Conservation (phyloP, 2,888 invertebrate species). For the Papilio protenor region DNA sequence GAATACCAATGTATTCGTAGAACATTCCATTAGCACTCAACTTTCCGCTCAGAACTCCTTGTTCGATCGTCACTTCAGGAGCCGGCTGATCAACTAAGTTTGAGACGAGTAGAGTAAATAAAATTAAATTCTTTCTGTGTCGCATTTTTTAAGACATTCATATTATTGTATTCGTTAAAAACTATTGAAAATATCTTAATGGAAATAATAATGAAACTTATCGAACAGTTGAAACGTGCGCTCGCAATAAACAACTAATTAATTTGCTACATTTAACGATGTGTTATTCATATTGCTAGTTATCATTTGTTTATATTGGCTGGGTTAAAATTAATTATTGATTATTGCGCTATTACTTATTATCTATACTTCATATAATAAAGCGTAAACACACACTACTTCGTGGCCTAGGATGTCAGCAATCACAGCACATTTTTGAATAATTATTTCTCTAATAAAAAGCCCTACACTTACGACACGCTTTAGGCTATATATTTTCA, state of each 20-base stretch:
- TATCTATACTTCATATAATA: no score
- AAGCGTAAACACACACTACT: no score
- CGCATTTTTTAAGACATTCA: constrained; percentile 56
- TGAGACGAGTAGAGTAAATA: constrained; percentile 70
- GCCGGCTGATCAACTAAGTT: constrained; percentile 76
- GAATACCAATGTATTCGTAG: constrained; percentile 75
- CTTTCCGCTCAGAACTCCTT: constrained; percentile 73
- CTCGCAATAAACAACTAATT: neutral
- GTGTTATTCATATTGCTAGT: neutral
- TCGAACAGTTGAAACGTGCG: neutral
- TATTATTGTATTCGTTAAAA: neutral
- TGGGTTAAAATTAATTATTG: neutral
- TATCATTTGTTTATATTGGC: neutral
- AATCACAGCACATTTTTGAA: no score
- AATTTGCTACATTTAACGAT: neutral
- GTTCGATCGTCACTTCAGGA: constrained; percentile 69
- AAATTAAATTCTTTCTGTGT: constrained; percentile 61
- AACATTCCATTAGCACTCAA: constrained; percentile 69
- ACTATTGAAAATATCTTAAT: neutral
- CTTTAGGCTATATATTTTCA: no score
- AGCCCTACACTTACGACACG: no score
- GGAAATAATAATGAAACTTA: neutral
- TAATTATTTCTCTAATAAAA: no score
- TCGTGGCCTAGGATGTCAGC: no score
- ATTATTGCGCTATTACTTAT: neutral